A percentile compares a stretch with the other conserved stretches of the same genome.
Conservation (phyloP, 1,140 invertebrate species). For the Battus philenor region DNA sequence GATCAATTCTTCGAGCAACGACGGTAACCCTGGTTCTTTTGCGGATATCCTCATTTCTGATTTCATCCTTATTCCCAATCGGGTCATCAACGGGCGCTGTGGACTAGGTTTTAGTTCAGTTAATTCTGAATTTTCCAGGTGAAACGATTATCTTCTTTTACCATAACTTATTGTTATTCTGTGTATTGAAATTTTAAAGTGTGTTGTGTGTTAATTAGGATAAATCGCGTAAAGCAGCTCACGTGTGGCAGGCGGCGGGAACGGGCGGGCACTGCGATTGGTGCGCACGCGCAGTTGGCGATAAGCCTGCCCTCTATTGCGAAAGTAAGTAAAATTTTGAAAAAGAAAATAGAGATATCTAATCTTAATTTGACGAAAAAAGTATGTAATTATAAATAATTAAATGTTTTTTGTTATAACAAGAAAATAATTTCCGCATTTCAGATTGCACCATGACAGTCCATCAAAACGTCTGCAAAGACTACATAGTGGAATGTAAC, state of each 20-base stretch:
- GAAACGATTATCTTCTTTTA: not conserved
- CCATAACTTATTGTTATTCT: not conserved
- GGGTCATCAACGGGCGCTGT: too few relatives aligned
- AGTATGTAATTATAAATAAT: too few relatives aligned
- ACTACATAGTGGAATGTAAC: conserved; percentile 87
- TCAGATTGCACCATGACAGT: conserved; percentile 89
- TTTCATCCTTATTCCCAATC: too few relatives aligned
- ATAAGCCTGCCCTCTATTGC: conserved; percentile 82
- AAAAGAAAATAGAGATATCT: too few relatives aligned
- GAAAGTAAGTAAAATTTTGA: conserved; percentile 78
- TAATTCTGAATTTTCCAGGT: too few relatives aligned
- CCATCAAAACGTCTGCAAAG: conserved; percentile 91
- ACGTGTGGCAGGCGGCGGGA: conserved; percentile 87
- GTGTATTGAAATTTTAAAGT: conserved; percentile 2
- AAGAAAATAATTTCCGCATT: conserved; percentile 25
- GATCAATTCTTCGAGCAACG: too few relatives aligned
- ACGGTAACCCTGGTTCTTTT: too few relatives aligned
- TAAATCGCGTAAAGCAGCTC: conserved; percentile 82
- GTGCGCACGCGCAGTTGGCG: conserved; percentile 87
- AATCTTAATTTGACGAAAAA: too few relatives aligned
- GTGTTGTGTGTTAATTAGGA: conserved; percentile 78
- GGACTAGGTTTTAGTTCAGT: too few relatives aligned
- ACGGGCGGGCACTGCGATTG: conserved; percentile 87
- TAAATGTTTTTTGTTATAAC: conserved; percentile 16
- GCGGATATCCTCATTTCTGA: too few relatives aligned